These are phyloP conservation scores for Manis crassicaudata DNA, from an alignment of 2,797 vertebrate genomes.

Conservation along the genomic window DNA sequence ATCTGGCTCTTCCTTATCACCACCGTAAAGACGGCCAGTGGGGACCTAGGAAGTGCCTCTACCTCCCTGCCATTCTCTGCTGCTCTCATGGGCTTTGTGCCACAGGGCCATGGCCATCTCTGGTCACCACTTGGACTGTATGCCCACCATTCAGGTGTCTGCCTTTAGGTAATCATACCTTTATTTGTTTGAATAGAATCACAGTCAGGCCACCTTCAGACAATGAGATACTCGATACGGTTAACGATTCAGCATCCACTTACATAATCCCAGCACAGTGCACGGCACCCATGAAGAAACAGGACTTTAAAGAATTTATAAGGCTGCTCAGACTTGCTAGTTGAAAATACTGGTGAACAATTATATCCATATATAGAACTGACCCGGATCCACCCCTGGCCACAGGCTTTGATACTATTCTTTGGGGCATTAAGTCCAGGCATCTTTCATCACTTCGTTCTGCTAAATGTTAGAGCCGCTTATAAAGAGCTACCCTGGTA, in stretches of 20 bases:
- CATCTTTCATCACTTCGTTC: slow-evolving; percentile 2
- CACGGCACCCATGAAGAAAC: neutral
- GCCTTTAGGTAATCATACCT: neutral
- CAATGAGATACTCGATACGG: neutral
- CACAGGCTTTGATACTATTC: neutral
- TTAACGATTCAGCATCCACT: neutral
- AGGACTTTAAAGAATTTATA: neutral
- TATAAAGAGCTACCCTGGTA: neutral
- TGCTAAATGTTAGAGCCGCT: neutral
- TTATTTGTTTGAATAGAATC: neutral
- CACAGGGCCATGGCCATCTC: neutral
- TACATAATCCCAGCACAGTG: neutral
- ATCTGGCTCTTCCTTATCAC: slow-evolving; percentile 28
- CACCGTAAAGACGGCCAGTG: neutral
- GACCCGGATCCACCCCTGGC: neutral
- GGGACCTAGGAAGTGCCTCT: neutral
- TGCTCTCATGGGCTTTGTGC: neutral
- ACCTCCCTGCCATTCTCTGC: neutral
- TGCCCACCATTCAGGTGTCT: neutral
- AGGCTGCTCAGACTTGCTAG: neutral
- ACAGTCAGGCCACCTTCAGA: neutral
- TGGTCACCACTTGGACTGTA: neutral
- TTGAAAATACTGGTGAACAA: neutral
- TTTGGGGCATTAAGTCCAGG: neutral
- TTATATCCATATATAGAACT: neutral